phyloP scores from a whole-genome alignment of 1,140 invertebrate genomes.

The Aphelenchoides besseyi region DNA sequence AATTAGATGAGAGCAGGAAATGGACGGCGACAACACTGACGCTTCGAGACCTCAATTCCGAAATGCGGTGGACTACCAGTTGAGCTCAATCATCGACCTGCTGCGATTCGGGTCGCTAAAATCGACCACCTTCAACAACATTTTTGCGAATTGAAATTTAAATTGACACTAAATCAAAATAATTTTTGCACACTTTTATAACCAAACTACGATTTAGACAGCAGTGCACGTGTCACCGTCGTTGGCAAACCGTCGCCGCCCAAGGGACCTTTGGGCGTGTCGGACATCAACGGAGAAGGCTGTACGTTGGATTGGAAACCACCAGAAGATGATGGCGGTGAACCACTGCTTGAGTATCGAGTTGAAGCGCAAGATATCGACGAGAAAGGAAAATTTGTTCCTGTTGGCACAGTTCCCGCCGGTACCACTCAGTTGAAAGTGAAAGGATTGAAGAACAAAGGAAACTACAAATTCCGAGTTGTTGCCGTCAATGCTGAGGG shows the following conservation, averaged over 20 bases:
- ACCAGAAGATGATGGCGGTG: conserved; percentile 95
- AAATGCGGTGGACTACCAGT: too few species aligned
- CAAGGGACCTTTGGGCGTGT: conserved; percentile 85
- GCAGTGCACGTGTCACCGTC: conserved; percentile 63
- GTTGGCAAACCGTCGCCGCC: conserved; percentile 81
- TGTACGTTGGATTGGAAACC: conserved; percentile 93
- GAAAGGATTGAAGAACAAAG: conserved; percentile 61
- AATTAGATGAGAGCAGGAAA: too few species aligned
- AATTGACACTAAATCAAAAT: too few species aligned
- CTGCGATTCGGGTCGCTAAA: too few species aligned
- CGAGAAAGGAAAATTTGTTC: conserved; percentile 61
- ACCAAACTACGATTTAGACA: conserved; percentile 89
- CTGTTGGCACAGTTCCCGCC: conserved; percentile 51
- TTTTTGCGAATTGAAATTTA: too few species aligned
- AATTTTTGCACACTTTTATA: too few species aligned
- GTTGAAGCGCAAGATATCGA: conserved; percentile 62
- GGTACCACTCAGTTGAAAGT: conserved; percentile 48
- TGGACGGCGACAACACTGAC: too few species aligned
- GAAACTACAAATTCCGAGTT: conserved; percentile 58
- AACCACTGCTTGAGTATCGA: conserved; percentile 64
- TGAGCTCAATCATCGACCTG: too few species aligned
- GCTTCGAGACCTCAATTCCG: too few species aligned
- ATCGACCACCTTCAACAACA: too few species aligned
- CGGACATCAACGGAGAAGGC: conserved; percentile 89
- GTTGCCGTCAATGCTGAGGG: conserved; percentile 86